Conservation (phyloP, 1,140 invertebrate species). For the Panonychus citri region DNA sequence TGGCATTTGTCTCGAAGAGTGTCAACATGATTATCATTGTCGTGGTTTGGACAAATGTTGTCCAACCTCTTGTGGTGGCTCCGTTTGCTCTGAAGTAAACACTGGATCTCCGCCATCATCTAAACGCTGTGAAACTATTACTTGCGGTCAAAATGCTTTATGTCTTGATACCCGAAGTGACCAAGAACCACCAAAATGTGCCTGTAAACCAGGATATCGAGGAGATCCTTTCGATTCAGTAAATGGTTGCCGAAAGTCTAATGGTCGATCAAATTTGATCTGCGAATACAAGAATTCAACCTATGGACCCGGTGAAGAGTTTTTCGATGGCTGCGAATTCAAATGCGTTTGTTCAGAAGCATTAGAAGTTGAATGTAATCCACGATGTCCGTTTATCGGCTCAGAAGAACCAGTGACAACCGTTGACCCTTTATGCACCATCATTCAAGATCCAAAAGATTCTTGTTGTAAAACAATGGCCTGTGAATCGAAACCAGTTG, state of each 20-base stretch:
- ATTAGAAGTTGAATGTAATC: constrained; percentile 42
- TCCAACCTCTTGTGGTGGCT: constrained; percentile 13
- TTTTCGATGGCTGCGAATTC: constrained; percentile 50
- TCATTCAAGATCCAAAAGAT: constrained; percentile 32
- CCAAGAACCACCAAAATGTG: constrained; percentile 16
- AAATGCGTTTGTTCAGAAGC: constrained; percentile 49
- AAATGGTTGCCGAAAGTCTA: constrained; percentile 16
- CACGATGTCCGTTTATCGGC: constrained; percentile 27
- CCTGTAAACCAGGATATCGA: constrained; percentile 20
- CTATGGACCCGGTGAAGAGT: constrained; percentile 39
- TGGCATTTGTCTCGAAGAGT: constrained; percentile 9
- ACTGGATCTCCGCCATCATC: background rate
- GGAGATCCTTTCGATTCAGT: constrained; percentile 22
- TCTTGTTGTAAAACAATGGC: constrained; percentile 53
- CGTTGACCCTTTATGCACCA: constrained; percentile 10
- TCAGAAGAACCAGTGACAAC: background rate
- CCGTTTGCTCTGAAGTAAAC: constrained; percentile 9
- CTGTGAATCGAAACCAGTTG: constrained; percentile 39
- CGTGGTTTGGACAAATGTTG: constrained; percentile 14
- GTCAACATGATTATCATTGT: constrained; percentile 15
- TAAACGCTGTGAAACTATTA: constrained; percentile 8
- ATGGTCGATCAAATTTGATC: background rate
- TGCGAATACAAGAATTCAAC: constrained; percentile 48
- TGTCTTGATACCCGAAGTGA: constrained; percentile 12
- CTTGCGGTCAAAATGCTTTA: constrained; percentile 17